Evolutionary conservation across 2,888 invertebrate genomes (phyloP), one percentile per base, ranked within the genome.

Genomic region (Drosophila sordidula): DNA sequence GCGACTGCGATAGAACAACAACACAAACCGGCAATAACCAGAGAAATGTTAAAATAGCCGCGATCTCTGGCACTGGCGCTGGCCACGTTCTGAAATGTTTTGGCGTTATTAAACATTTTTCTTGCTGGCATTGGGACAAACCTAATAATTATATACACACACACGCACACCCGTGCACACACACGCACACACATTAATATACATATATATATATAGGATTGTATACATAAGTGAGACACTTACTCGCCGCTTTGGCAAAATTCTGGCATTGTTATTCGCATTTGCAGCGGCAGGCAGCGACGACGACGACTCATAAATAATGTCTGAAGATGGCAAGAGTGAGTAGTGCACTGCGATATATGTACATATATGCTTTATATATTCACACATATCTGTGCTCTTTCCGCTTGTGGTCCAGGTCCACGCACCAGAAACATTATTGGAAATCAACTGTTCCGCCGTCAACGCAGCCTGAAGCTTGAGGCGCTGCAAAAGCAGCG

Each of bases 371-470:
- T 8, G 18, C 0, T 12, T 9, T 22, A 14, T 18, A 25, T 41
- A 55, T 41, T n/a, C 11, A 6, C 11, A 11, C 6, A 47, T 16
- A 14, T 6, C 1, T 26, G 32, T 25, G 18, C 14, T 45, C 18
- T 29, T 32, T 29, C 34, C 4, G 14, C 8, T 14, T 56, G 3
- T 26, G 8, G 2, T 76, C 47, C 70, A 87, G 86, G 70, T 81
- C 89, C 71, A 71, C 88, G 90, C 41, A 90, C 90, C 11, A 77
- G 87, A 63, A 91, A 80, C 57, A 92, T 92, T 46, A 90, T 90
- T 47, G 90, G 91, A 65, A 92, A 92, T 77, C 91, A 87, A 64
- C 67, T 90, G 29, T 92, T 91, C 63, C 90, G 92, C 4, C 89
- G 91, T 0, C 91, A 92, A 70, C 89, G 90, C 22, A 92, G 92